Base-by-base conservation (phyloP, 2,797 vertebrate species). In the Rhinoraja longicauda region DNA sequence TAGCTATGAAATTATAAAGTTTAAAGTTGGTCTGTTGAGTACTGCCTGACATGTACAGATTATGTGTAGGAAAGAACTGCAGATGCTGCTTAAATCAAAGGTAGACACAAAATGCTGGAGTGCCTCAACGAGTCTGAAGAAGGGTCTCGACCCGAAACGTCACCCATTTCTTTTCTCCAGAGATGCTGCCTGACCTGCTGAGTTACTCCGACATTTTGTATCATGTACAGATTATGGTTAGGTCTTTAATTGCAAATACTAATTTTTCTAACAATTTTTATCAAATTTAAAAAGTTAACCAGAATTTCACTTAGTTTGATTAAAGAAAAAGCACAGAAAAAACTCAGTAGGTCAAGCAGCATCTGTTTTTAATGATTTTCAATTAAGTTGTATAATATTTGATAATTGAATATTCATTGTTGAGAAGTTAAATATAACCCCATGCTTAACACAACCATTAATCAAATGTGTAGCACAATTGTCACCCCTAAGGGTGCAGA, bases 1-100 rank as follows among this genome's bases (percentile, higher is more conserved):
- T 53, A 99, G 98, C 94, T 97, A 98, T 96, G 99, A 99, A 96
- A 99, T 99, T 93, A 96, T 97, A 6, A 98, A 99, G 94, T 97
- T 99, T 94, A 99, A 99, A 95, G 98, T 99, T 95, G 98, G 94
- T 96, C 45, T 26, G 57, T 26, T 53, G 81, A 81, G 24, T 45
- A 81, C 21, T 81, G 36, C 24, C 78, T 32, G 53, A 24, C 53
- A 21, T 21, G 53, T 0, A 81, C 39, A 39, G 39, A 39, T 39
- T 39, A 39, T 39, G 1, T 39, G 39, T 39, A 1, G 39, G 39
- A 39, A 39, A 39, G 39, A 39, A 39, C 39, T 39, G 39, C 39
- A 39, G 39, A 39, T 39, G 39, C 39, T 39, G 39, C 39, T 39
- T 39, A 39, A 39, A 39, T 39, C 39, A 39, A 39, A n/a, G 39